Evolutionary conservation across 1,140 invertebrate genomes (phyloP).

Genomic region (Temnothorax curvispinosus): DNA sequence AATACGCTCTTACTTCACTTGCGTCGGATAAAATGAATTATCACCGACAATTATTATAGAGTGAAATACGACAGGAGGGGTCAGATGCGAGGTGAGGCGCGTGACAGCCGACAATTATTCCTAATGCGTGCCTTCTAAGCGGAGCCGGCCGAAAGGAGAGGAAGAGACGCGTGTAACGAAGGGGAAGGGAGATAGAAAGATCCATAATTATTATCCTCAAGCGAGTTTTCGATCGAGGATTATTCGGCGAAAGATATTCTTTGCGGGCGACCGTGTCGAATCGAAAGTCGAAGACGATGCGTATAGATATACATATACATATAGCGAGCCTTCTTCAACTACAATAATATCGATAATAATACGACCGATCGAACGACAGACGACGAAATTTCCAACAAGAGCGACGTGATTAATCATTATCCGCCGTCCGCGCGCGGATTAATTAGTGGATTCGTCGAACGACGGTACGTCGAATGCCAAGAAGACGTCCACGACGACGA

Average conservation of each 20-base stretch:
- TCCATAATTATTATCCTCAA: conserved; percentile 52
- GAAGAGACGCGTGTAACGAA: conserved; percentile 21
- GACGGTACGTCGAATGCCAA: conserved; percentile 70
- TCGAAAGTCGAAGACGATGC: neutral
- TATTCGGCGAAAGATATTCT: conserved; percentile 53
- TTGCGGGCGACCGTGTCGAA: conserved; percentile 12
- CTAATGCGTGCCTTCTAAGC: conserved; percentile 59
- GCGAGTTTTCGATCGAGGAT: conserved; percentile 48
- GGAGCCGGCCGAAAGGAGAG: neutral
- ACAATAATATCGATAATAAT: conserved; percentile 57
- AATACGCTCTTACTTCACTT: conserved; percentile 51
- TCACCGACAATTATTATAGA: conserved; percentile 68
- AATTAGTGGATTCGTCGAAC: conserved; percentile 69
- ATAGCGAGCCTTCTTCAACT: neutral
- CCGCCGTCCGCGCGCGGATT: conserved; percentile 60
- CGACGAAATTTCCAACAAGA: conserved; percentile 51
- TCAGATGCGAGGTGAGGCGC: conserved; percentile 63
- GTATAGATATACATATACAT: neutral
- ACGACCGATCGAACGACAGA: conserved; percentile 37
- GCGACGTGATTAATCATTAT: conserved; percentile 66
- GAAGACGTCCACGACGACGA: conserved; percentile 41
- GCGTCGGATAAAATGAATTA: conserved; percentile 64
- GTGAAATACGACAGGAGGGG: conserved; percentile 66
- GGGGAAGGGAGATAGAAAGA: conserved; percentile 42
- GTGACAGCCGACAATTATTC: conserved; percentile 75